Percentiles rank a stretch among this genome's conserved stretches.
Evolutionary conservation across 2,113 vertebrate species (phyloP).

Genomic region (Sylvietta virens): DNA sequence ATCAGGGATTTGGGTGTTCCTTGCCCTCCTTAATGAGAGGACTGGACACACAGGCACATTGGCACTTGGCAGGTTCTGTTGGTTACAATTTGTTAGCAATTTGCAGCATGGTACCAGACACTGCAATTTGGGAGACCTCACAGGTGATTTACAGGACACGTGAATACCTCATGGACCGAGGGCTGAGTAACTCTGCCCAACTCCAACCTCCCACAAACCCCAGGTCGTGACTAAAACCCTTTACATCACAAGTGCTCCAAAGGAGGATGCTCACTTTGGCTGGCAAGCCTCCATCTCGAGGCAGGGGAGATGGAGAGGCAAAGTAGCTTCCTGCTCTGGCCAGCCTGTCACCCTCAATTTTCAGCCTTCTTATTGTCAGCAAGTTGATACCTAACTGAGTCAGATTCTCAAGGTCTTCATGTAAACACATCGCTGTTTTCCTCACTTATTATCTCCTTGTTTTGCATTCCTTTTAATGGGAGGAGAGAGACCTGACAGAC

Average conservation of each 20-base stretch:
- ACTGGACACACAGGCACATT: not conserved
- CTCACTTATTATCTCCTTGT: too few species aligned
- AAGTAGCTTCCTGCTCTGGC: not conserved
- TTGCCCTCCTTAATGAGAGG: not conserved
- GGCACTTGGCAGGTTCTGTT: not conserved
- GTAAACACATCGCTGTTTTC: too few species aligned
- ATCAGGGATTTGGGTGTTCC: not conserved
- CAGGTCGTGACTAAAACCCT: not conserved
- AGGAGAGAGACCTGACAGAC: too few species aligned
- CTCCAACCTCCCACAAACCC: not conserved
- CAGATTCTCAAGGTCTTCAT: too few species aligned
- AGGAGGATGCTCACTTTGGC: not conserved
- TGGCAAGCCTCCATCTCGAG: not conserved
- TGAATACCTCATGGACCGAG: not conserved
- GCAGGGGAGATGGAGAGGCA: not conserved
- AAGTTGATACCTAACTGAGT: too few species aligned
- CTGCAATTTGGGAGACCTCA: constrained; percentile 28
- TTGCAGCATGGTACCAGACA: not conserved
- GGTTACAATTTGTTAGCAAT: not conserved
- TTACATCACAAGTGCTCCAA: not conserved
- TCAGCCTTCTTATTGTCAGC: too few species aligned
- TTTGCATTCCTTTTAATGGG: too few species aligned
- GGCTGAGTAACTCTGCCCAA: not conserved
- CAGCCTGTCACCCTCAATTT: too few species aligned
- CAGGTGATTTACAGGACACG: constrained; percentile 6